Percentiles rank a stretch among this genome's conserved stretches.
Evolutionary conservation across 2,797 vertebrate species (phyloP).

Genomic region (Saguinus oedipus): DNA sequence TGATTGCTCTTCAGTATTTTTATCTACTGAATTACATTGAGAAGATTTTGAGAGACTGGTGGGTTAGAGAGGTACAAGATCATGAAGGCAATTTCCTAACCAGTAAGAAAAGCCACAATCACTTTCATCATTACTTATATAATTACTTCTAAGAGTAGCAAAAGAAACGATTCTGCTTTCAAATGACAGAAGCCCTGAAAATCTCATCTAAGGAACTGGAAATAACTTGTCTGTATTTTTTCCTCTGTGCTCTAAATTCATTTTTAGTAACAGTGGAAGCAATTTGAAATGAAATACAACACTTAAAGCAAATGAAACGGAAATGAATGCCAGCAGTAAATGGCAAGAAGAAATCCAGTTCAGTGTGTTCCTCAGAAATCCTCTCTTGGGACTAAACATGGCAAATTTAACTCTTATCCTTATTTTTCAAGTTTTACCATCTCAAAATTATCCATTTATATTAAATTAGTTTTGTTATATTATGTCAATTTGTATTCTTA

Average conservation of each 20-base stretch:
- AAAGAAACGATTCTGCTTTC: slow-evolving; percentile 69
- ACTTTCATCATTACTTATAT: slow-evolving; percentile 69
- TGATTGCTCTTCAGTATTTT: slow-evolving; percentile 29
- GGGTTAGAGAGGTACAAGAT: not conserved
- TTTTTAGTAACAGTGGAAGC: slow-evolving; percentile 59
- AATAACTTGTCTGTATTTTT: slow-evolving; percentile 67
- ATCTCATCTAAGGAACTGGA: slow-evolving; percentile 73
- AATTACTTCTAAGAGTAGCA: slow-evolving; percentile 63
- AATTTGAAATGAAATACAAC: slow-evolving; percentile 64
- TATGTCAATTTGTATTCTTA: not conserved
- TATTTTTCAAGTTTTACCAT: slow-evolving; percentile 18
- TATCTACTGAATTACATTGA: slow-evolving; percentile 34
- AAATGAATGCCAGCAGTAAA: not conserved
- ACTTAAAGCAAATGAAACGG: slow-evolving; percentile 49
- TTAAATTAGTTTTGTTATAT: slow-evolving; percentile 6
- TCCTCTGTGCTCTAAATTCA: slow-evolving; percentile 59
- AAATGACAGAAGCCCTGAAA: slow-evolving; percentile 78
- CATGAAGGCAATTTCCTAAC: slow-evolving; percentile 40
- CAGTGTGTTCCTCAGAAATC: slow-evolving; percentile 6
- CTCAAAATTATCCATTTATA: not conserved
- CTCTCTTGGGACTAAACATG: not conserved
- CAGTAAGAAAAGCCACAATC: slow-evolving; percentile 70
- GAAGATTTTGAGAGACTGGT: not conserved
- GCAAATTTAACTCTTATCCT: slow-evolving; percentile 4
- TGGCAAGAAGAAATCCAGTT: not conserved